Conservation (phyloP, 2,113 vertebrate genomes). For the Stigmatopora argus region DNA sequence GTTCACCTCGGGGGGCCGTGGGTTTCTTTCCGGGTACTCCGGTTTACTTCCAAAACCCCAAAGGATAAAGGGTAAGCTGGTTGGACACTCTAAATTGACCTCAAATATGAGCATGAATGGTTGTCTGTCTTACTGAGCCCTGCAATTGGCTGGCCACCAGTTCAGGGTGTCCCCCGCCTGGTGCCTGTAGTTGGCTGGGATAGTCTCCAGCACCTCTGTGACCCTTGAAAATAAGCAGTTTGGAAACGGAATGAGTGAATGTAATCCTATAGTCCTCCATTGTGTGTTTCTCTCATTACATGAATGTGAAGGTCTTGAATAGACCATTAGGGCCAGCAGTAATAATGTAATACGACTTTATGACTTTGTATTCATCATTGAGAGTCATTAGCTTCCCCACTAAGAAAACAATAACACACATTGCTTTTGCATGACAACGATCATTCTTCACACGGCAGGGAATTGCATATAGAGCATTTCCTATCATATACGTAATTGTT, state of each 20-base stretch:
- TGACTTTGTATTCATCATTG: constrained; percentile 56
- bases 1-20: too few species aligned
- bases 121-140: too few species aligned
- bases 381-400: constrained; percentile 58
- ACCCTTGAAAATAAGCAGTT: too few species aligned
- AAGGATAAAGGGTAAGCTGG: too few species aligned
- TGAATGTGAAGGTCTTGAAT: constrained; percentile 21
- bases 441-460: constrained; percentile 25
- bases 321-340: constrained; percentile 44
- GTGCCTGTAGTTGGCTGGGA: too few species aligned
- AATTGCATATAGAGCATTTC: constrained; percentile 12
- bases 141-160: too few species aligned
- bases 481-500: constrained; percentile 36
- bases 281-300: constrained; percentile 16
- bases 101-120: too few species aligned
- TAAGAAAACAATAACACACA: constrained; percentile 54
- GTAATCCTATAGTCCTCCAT: constrained; percentile 1
- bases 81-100: too few species aligned
- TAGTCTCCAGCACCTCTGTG: too few species aligned
- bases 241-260: background rate
- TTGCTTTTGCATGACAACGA: constrained; percentile 47
- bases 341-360: constrained; percentile 44
- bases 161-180: too few species aligned
- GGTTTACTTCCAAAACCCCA: too few species aligned
- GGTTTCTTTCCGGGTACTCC: too few species aligned